phyloP scores from a whole-genome alignment of 1,140 invertebrate species.

The Drosophila sproati region DNA sequence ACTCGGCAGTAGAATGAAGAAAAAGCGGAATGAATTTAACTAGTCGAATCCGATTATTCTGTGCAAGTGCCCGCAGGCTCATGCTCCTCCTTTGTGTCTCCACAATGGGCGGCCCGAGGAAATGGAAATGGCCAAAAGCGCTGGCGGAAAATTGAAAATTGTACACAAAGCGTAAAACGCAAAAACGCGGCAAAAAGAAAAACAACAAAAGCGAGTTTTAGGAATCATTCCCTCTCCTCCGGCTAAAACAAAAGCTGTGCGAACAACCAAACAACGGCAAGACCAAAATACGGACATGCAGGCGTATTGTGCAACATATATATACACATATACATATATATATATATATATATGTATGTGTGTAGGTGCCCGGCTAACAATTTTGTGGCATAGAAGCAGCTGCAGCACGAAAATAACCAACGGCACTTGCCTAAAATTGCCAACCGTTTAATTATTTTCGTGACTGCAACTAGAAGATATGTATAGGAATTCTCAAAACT shows the following conservation, averaged over 20 bases:
- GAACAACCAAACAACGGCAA: slow-evolving; percentile 16
- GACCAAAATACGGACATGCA: slow-evolving; percentile 48
- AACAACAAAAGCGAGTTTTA: slow-evolving; percentile 49
- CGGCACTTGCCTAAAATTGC: slow-evolving; percentile 31
- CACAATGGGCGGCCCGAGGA: slow-evolving; percentile 31
- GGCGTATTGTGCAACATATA: slow-evolving; percentile 61
- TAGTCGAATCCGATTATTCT: slow-evolving; percentile 52
- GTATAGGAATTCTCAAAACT: background rate
- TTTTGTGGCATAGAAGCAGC: slow-evolving; percentile 27
- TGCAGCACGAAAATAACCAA: slow-evolving; percentile 29
- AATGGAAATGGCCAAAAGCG: slow-evolving; percentile 61
- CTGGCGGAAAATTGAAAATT: slow-evolving; percentile 79
- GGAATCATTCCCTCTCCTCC: slow-evolving; percentile 44
- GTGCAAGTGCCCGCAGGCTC: slow-evolving; percentile 37
- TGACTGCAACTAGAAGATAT: background rate
- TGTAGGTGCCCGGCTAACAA: slow-evolving; percentile 30
- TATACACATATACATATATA: background rate
- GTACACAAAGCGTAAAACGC: slow-evolving; percentile 43
- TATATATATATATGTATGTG: background rate
- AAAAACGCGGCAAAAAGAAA: slow-evolving; percentile 10
- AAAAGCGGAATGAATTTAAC: slow-evolving; percentile 41
- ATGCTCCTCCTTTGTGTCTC: slow-evolving; percentile 27
- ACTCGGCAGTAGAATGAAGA: background rate
- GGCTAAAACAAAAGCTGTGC: slow-evolving; percentile 23
- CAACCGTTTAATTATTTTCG: slow-evolving; percentile 59